Percentiles rank a stretch among this genome's conserved stretches.
These are phyloP conservation scores for Aphelocoma coerulescens DNA, from an alignment of 2,113 vertebrate genomes.

Conservation along the genomic window DNA sequence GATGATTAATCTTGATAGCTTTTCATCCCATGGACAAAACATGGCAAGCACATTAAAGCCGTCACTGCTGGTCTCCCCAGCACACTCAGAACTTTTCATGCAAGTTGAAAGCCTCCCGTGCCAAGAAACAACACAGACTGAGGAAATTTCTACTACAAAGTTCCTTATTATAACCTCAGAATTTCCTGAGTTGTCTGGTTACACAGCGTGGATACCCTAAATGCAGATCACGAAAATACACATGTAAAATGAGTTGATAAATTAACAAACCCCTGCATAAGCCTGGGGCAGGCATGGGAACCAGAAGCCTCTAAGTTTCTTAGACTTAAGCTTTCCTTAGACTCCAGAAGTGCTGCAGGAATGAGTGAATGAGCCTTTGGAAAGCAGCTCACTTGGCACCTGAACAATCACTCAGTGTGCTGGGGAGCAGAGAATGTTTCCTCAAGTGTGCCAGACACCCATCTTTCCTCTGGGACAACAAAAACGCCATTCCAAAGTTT, in stretches of 20 bases:
- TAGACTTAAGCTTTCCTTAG: neutral
- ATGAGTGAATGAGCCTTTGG: neutral
- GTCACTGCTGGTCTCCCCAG: neutral
- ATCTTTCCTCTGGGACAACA: neutral
- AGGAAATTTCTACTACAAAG: neutral
- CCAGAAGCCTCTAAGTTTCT: neutral
- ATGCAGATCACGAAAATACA: neutral
- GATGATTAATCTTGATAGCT: neutral
- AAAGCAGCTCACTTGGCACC: neutral
- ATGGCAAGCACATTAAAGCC: fast-evolving
- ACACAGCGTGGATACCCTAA: neutral
- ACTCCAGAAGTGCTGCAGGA: neutral
- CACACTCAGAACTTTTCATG: neutral
- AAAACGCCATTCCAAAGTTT: neutral
- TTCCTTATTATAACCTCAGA: neutral
- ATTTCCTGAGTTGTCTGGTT: neutral
- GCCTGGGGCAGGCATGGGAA: neutral
- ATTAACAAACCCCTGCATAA: neutral
- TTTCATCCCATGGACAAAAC: neutral
- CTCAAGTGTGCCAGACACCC: neutral
- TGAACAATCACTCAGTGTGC: neutral
- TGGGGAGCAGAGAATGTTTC: neutral
- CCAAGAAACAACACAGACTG: neutral
- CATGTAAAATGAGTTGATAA: fast-evolving
- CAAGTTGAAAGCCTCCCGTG: neutral